Percentiles rank a stretch among this genome's conserved stretches.
Conservation (phyloP, 1,140 invertebrate genomes). For the Ceratina australensis region DNA sequence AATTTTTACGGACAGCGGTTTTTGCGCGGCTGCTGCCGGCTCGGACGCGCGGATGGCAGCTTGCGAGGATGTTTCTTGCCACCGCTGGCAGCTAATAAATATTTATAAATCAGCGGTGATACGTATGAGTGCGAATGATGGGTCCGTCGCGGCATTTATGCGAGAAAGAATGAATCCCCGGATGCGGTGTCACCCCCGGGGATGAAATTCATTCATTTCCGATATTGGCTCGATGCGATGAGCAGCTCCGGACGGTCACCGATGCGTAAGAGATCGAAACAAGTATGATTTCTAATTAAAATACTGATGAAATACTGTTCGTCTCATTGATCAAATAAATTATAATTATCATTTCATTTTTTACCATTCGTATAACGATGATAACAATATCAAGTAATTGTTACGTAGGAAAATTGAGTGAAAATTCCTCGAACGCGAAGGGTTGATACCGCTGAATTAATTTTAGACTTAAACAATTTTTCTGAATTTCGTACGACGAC, state of each 20-base stretch:
- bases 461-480: too few species aligned
- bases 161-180: slow-evolving; percentile 27
- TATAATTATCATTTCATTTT: too few species aligned
- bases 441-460: too few species aligned
- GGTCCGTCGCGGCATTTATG: slow-evolving; percentile 1
- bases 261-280: too few species aligned
- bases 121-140: slow-evolving; percentile 20
- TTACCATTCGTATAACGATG: too few species aligned
- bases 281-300: too few species aligned
- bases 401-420: too few species aligned
- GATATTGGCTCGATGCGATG: slow-evolving; percentile 4
- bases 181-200: slow-evolving; percentile 10
- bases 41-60: not conserved
- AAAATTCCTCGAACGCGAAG: too few species aligned
- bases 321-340: too few species aligned
- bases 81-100: slow-evolving; percentile 40
- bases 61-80: slow-evolving; percentile 10
- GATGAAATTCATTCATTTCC: slow-evolving; percentile 44
- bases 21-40: not conserved
- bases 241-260: not conserved
- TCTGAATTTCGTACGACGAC: too few species aligned
- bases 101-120: slow-evolving; percentile 39
- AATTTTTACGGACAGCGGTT: slow-evolving; percentile 13
- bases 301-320: too few species aligned
- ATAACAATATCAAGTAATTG: too few species aligned